phyloP scores from a whole-genome alignment of 2,113 vertebrate genomes.

The Rhinichthys klamathensis region DNA sequence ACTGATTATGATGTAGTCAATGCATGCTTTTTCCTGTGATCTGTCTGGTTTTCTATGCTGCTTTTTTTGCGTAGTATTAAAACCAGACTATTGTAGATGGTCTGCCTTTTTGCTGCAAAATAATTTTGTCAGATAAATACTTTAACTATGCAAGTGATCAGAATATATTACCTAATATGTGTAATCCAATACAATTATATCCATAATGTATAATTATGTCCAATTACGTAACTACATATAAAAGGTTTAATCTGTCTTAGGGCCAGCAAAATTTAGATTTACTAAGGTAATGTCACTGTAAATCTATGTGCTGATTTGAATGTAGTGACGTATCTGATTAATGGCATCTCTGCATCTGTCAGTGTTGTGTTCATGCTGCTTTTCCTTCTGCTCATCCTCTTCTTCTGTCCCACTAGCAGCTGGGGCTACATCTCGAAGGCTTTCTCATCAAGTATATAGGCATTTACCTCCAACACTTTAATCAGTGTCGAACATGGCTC shows the following conservation, averaged over 20 bases:
- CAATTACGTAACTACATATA: too few relatives aligned
- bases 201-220: too few relatives aligned
- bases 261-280: too few relatives aligned
- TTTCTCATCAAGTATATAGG: constrained; percentile 77
- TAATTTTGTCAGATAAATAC: too few relatives aligned
- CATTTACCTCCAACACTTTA: constrained; percentile 16
- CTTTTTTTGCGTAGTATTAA: too few relatives aligned
- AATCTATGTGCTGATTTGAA: constrained; percentile 73
- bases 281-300: constrained; percentile 65
- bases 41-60: too few relatives aligned
- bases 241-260: too few relatives aligned
- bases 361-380: constrained; percentile 80
- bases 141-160: constrained; percentile 46
- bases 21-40: too few relatives aligned
- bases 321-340: constrained; percentile 75
- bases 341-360: constrained; percentile 75
- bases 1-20: too few relatives aligned
- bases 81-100: too few relatives aligned
- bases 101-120: too few relatives aligned
- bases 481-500: neutral
- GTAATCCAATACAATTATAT: constrained; percentile 66
- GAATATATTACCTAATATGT: constrained; percentile 66
- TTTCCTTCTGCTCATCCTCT: constrained; percentile 53
- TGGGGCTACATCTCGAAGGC: constrained; percentile 84
- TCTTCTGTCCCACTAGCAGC: constrained; percentile 77